A percentile compares a stretch with the other conserved stretches of the same genome.
Conservation (phyloP, 2,888 invertebrate genomes). For the Mimachlamys varia region DNA sequence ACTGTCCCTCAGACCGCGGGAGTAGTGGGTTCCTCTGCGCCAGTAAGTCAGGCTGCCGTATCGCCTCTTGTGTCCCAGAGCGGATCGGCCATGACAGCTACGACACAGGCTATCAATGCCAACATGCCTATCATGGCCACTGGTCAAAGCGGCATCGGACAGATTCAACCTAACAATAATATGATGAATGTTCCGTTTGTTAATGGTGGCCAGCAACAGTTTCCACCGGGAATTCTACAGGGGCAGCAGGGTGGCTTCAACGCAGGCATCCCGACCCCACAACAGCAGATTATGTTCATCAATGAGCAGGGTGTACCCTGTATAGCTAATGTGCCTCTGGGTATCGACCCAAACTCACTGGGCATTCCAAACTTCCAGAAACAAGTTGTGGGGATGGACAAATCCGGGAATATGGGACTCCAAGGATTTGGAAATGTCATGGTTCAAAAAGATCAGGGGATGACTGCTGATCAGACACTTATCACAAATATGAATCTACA, state of each 20-base stretch:
- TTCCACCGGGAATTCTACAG: constrained; percentile 51
- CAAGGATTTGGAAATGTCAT: constrained; percentile 45
- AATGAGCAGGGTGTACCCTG: constrained; percentile 73
- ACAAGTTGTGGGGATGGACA: constrained; percentile 44
- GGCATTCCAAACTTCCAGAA: constrained; percentile 46
- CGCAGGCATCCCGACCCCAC: constrained; percentile 56
- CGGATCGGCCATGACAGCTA: constrained; percentile 52
- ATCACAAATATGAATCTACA: constrained; percentile 59
- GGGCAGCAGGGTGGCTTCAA: constrained; percentile 57
- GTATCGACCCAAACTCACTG: constrained; percentile 48
- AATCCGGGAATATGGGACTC: constrained; percentile 41
- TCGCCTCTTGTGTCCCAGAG: constrained; percentile 46
- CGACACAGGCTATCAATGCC: constrained; percentile 55
- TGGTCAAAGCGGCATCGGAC: constrained; percentile 54
- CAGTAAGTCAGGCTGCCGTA: constrained; percentile 44
- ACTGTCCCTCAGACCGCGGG: constrained; percentile 65
- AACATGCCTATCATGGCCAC: constrained; percentile 64
- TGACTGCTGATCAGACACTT: constrained; percentile 53
- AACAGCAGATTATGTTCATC: constrained; percentile 71
- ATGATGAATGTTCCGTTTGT: constrained; percentile 65
- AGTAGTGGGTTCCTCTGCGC: constrained; percentile 45
- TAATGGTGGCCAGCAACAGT: constrained; percentile 58
- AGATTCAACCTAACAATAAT: constrained; percentile 49
- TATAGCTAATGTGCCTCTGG: constrained; percentile 67
- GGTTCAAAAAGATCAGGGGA: constrained; percentile 55